phyloP scores from a whole-genome alignment of 2,888 invertebrate genomes.

The Eupithecia inturbata region DNA sequence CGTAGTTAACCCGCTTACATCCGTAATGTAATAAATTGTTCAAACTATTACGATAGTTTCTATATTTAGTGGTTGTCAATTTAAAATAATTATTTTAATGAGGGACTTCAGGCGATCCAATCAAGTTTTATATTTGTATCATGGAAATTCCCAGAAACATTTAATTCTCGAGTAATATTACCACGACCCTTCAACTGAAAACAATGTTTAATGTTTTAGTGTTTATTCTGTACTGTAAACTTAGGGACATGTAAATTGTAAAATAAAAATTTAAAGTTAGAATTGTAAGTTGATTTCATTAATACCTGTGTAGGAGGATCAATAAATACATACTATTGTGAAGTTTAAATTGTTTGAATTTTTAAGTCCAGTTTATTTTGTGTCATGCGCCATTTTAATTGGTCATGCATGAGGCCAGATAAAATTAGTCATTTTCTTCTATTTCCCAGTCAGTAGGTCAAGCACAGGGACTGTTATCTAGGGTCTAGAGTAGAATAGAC shows the following conservation, averaged over 20 bases:
- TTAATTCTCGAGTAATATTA: neutral
- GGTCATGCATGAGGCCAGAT: neutral
- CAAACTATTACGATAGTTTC: too few species aligned
- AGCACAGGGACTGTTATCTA: too few species aligned
- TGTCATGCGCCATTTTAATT: too few species aligned
- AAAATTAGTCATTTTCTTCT: neutral
- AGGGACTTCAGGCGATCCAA: neutral
- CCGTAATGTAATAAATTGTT: too few species aligned
- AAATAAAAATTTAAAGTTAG: neutral
- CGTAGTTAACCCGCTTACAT: too few species aligned
- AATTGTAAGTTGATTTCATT: neutral
- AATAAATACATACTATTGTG: neutral
- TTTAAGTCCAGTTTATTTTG: too few species aligned
- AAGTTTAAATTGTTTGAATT: neutral
- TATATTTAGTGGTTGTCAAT: too few species aligned
- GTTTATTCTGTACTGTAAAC: neutral
- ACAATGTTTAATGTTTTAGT: neutral
- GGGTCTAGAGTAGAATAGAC: too few species aligned
- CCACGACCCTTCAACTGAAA: neutral
- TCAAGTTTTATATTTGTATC: neutral
- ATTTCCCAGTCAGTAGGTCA: too few species aligned
- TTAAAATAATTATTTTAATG: conserved; percentile 1
- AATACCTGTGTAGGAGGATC: neutral
- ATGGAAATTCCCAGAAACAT: too few species aligned
- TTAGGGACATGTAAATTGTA: neutral